Conservation (phyloP, 1,140 invertebrate species). For the Megalopta genalis region DNA sequence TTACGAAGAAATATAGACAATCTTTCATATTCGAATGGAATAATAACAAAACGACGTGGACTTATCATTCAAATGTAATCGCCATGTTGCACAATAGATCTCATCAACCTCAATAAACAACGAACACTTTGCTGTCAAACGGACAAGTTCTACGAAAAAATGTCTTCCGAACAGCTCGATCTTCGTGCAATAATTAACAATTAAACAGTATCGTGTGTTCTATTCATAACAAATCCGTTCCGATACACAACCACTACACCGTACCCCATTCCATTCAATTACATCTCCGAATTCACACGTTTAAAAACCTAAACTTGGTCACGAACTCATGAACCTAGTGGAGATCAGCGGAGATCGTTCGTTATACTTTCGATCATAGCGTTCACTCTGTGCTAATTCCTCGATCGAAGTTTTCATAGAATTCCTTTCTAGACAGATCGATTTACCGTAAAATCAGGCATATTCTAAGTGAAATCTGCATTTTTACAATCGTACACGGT, state of each 20-base stretch:
- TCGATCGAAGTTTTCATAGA: background rate
- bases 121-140: constrained; percentile 7
- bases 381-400: background rate
- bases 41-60: constrained; percentile 31
- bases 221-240: constrained; percentile 9
- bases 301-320: constrained; percentile 33
- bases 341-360: constrained; percentile 30
- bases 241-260: background rate
- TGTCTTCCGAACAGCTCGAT: background rate
- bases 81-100: constrained; percentile 40
- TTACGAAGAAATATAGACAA: background rate
- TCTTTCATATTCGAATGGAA: background rate
- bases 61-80: constrained; percentile 37
- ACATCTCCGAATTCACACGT: constrained; percentile 15
- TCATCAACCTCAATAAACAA: constrained; percentile 30
- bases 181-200: background rate
- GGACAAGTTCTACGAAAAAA: background rate
- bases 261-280: constrained; percentile 19
- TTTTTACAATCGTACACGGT: background rate
- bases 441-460: background rate
- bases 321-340: constrained; percentile 10
- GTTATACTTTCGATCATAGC: background rate
- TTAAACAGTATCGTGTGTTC: background rate
- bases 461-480: background rate
- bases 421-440: background rate